phyloP scores from a whole-genome alignment of 2,888 invertebrate species.

The Ophioninae sp. region DNA sequence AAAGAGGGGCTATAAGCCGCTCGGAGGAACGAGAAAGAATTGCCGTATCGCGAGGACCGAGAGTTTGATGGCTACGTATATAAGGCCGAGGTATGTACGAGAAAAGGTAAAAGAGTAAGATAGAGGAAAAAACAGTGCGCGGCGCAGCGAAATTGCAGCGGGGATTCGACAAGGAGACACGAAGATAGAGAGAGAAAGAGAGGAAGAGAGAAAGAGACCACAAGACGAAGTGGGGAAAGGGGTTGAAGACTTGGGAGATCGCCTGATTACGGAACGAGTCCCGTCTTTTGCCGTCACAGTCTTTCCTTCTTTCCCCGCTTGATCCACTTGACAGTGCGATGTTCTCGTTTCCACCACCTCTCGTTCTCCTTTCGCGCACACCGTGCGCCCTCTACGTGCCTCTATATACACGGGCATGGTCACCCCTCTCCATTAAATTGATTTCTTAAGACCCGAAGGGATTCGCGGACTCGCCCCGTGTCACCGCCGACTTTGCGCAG shows the following conservation, averaged over 20 bases:
- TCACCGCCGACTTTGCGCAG: conserved; percentile 67
- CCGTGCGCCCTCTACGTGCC: conserved; percentile 13
- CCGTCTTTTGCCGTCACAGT: conserved; percentile 77
- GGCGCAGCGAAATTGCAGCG: conserved; percentile 64
- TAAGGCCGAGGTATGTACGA: conserved; percentile 32
- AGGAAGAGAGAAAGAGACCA: conserved; percentile 60
- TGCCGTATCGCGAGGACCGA: conserved; percentile 38
- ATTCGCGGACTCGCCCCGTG: conserved; percentile 69
- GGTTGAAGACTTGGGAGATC: conserved; percentile 71
- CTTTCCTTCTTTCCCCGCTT: conserved; percentile 71
- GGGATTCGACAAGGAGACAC: conserved; percentile 44
- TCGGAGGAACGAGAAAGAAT: conserved; percentile 55
- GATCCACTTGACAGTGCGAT: conserved; percentile 77
- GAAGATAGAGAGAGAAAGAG: conserved; percentile 53
- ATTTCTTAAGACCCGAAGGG: conserved; percentile 79
- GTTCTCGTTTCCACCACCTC: conserved; percentile 65
- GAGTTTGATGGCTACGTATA: conserved; percentile 54
- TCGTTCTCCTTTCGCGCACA: conserved; percentile 67
- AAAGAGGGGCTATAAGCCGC: conserved; percentile 52
- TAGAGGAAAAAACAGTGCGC: conserved; percentile 51
- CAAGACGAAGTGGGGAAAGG: conserved; percentile 58
- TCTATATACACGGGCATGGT: conserved; percentile 20
- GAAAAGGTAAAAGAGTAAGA: conserved; percentile 51
- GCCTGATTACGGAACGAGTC: conserved; percentile 77
- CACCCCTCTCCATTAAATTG: conserved; percentile 72